Conservation (phyloP, 2,888 invertebrate species). For the Drosophila testacea region DNA sequence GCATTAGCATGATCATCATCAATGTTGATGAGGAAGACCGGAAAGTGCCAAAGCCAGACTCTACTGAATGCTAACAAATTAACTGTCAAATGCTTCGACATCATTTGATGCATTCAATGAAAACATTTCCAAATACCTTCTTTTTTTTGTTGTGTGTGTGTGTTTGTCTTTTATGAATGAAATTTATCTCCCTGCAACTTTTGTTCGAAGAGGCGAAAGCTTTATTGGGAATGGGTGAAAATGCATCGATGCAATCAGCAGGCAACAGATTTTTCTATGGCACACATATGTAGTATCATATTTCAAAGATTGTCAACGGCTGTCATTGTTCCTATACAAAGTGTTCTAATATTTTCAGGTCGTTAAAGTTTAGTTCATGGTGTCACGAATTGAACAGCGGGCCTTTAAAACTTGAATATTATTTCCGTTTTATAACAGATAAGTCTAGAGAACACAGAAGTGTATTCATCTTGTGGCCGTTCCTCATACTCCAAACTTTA, state of each 20-base stretch:
- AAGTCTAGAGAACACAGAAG: conserved; percentile 6
- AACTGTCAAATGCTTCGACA: conserved; percentile 75
- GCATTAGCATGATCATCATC: conserved; percentile 72
- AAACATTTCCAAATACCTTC: conserved; percentile 62
- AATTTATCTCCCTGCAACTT: conserved; percentile 25
- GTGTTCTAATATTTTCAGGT: conserved; percentile 67
- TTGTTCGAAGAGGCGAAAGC: conserved; percentile 38
- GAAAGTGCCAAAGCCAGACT: conserved; percentile 56
- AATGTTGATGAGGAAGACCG: conserved; percentile 53
- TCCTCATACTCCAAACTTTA: too few relatives aligned
- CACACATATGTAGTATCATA: conserved; percentile 60
- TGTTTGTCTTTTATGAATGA: conserved; percentile 44
- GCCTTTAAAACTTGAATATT: conserved; percentile 36
- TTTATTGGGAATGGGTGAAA: conserved; percentile 25
- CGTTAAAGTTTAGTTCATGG: conserved; percentile 48
- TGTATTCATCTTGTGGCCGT: conserved; percentile 1
- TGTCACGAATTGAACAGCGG: conserved; percentile 28
- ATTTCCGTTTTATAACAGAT: conserved; percentile 32
- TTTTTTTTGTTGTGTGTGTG: conserved; percentile 17
- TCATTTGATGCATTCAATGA: conserved; percentile 69
- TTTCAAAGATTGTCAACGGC: conserved; percentile 74
- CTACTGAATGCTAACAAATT: conserved; percentile 72
- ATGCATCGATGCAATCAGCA: conserved; percentile 37
- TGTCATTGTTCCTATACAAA: conserved; percentile 61
- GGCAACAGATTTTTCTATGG: conserved; percentile 29